phyloP scores from a whole-genome alignment of 2,113 vertebrate species.

The Urocitellus parryii region DNA sequence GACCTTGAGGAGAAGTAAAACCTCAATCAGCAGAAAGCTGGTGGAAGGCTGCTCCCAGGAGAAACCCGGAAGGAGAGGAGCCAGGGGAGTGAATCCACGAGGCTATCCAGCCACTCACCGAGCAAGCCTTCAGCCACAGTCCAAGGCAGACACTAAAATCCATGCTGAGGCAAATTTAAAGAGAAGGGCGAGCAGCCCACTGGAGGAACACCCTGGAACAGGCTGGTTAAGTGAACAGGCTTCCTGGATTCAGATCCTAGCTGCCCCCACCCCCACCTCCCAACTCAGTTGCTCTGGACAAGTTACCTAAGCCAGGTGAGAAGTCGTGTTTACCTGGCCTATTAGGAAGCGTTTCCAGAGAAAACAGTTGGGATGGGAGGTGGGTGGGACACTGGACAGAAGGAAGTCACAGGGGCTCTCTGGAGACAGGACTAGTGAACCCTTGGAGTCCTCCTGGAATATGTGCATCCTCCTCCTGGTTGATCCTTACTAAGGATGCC shows the following conservation, averaged over 20 bases:
- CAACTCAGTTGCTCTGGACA: background rate
- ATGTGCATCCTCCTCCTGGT: rapidly evolving
- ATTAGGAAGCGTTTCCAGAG: background rate
- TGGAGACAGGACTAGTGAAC: background rate
- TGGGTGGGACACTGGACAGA: background rate
- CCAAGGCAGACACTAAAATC: background rate
- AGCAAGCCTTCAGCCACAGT: background rate
- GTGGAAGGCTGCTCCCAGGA: too few species aligned
- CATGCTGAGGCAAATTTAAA: rapidly evolving
- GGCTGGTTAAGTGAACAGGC: background rate
- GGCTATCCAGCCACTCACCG: background rate
- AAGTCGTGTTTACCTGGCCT: background rate
- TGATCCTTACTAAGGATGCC: background rate
- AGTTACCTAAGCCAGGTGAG: background rate
- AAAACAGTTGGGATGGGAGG: background rate
- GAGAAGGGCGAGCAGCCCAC: too few species aligned
- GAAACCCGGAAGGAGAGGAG: too few species aligned
- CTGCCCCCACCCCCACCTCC: background rate
- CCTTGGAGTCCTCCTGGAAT: background rate
- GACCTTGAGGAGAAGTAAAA: background rate
- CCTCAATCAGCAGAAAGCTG: background rate
- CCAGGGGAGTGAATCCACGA: rapidly evolving
- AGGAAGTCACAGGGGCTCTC: background rate
- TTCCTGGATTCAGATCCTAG: background rate
- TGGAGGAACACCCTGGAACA: background rate